A percentile compares a stretch with the other conserved stretches of the same genome.
phyloP scores from a whole-genome alignment of 2,797 vertebrate species.

The Neosilurus hyrtlii region DNA sequence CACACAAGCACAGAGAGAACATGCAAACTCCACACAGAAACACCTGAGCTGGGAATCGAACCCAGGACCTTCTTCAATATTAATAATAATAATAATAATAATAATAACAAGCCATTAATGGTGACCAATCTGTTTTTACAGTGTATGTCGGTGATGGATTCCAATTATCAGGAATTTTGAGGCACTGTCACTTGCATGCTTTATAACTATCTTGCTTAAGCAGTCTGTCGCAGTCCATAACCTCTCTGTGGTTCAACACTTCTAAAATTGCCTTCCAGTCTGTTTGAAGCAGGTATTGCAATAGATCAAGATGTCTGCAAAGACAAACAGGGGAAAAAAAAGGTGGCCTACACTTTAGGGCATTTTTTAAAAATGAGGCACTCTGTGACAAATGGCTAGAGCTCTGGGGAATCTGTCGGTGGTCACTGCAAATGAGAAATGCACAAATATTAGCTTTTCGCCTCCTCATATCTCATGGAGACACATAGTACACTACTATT shows the following conservation, averaged over 20 bases:
- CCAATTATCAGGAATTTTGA: background rate
- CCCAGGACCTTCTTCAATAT: too few species aligned
- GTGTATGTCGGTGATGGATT: too few species aligned
- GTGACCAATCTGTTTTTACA: too few species aligned
- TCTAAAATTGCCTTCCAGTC: background rate
- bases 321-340: constrained; percentile 13
- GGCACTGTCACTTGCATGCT: background rate
- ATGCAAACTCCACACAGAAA: too few species aligned
- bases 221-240: background rate
- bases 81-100: too few species aligned
- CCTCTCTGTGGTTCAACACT: background rate
- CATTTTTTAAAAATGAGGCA: constrained; percentile 23
- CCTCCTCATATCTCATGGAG: background rate
- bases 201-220: background rate
- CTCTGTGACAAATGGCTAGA: constrained; percentile 23
- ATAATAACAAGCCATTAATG: too few species aligned
- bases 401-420: constrained; percentile 11
- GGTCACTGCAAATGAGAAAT: constrained; percentile 28
- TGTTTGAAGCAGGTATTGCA: constrained; percentile 6
- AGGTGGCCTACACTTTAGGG: background rate
- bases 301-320: constrained; percentile 16
- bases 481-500: constrained; percentile 16
- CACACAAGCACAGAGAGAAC: too few species aligned
- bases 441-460: constrained; percentile 27
- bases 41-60: too few species aligned